Evolutionary conservation across 2,888 invertebrate species (phyloP).

Genomic region (Leucania comma): DNA sequence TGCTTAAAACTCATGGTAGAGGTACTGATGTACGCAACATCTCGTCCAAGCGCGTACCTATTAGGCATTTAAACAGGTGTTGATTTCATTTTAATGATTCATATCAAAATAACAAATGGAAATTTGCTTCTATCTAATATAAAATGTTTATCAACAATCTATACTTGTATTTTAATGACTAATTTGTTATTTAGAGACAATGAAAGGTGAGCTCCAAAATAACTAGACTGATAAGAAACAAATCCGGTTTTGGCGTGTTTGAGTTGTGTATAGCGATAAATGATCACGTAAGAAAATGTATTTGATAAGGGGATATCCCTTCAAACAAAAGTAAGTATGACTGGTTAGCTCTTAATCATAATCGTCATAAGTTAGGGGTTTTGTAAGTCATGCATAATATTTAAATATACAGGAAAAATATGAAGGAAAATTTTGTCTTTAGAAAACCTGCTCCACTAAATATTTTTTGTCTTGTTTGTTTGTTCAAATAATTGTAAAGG

Average conservation of each 20-base stretch:
- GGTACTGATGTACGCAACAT: neutral
- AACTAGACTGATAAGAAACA: conserved; percentile 16
- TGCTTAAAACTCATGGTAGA: too few species aligned
- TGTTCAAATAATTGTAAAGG: too few species aligned
- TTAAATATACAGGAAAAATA: too few species aligned
- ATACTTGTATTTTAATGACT: conserved; percentile 23
- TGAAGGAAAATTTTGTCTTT: too few species aligned
- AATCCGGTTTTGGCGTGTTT: neutral
- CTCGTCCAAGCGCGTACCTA: neutral
- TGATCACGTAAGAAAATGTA: conserved; percentile 1
- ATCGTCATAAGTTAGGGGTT: too few species aligned
- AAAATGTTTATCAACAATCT: neutral
- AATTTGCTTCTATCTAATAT: neutral
- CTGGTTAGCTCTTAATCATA: too few species aligned
- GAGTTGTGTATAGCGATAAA: neutral
- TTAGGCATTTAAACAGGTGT: conserved; percentile 11
- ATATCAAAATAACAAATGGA: neutral
- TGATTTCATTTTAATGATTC: conserved; percentile 5
- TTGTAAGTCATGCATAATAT: too few species aligned
- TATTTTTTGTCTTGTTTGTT: too few species aligned
- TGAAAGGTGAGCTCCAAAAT: conserved; percentile 12
- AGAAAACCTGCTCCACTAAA: too few species aligned
- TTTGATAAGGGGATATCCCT: conserved; percentile 14
- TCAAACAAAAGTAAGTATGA: conserved; percentile 1
- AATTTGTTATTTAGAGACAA: conserved; percentile 7